Evolutionary conservation across 2,113 vertebrate species (phyloP).

Genomic region (Nipponia nippon): DNA sequence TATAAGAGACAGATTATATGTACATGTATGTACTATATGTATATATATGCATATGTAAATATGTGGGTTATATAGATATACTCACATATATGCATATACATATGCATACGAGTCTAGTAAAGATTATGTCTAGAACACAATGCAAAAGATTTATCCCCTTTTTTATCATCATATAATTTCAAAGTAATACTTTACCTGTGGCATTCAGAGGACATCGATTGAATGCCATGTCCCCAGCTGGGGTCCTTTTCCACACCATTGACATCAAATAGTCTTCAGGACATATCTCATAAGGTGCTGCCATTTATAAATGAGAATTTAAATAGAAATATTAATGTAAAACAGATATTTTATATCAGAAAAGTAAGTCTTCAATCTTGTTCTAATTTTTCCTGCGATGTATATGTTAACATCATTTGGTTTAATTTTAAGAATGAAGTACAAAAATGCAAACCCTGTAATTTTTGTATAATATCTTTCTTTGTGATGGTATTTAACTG

Average conservation of each 20-base stretch:
- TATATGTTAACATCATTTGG: neutral
- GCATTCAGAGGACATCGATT: slow-evolving; percentile 96
- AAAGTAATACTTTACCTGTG: slow-evolving; percentile 82
- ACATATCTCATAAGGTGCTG: slow-evolving; percentile 98
- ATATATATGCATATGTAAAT: neutral
- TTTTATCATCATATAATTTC: neutral
- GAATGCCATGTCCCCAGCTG: slow-evolving; percentile 94
- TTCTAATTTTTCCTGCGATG: neutral
- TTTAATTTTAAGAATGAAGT: neutral
- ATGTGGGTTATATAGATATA: neutral
- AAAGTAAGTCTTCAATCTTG: neutral
- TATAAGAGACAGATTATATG: neutral
- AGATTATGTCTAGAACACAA: neutral
- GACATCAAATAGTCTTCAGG: slow-evolving; percentile 94
- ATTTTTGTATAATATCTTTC: neutral
- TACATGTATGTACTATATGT: neutral
- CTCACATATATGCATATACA: neutral
- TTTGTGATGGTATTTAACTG: neutral
- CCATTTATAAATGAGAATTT: slow-evolving; percentile 54
- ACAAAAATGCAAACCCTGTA: neutral
- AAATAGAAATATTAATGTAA: neutral
- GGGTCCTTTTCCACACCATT: slow-evolving; percentile 97
- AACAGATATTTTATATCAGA: neutral
- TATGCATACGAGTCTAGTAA: neutral
- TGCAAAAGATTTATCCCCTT: neutral